Evolutionary conservation across 2,113 vertebrate species (phyloP).

Genomic region (Scomber scombrus): DNA sequence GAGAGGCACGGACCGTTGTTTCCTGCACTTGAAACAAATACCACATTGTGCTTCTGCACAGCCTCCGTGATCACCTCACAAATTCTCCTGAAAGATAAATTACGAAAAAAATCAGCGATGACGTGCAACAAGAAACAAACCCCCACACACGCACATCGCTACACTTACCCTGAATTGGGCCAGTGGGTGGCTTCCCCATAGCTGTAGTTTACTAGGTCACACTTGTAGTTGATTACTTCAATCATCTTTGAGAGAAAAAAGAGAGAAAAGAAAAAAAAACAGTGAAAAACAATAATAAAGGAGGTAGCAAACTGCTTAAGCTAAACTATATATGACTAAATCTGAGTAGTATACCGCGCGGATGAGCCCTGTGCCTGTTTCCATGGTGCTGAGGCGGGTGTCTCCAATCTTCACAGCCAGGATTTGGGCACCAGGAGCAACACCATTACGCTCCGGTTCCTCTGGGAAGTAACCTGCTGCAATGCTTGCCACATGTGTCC

Average conservation of each 20-base stretch:
- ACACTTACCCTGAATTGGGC: constrained; percentile 96
- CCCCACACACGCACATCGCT: neutral
- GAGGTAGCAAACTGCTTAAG: too few species aligned
- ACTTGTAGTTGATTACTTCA: constrained; percentile 98
- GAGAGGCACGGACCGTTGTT: constrained; percentile 98
- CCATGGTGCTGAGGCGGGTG: constrained; percentile 97
- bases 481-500: constrained; percentile 98
- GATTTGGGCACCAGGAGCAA: constrained; percentile 96
- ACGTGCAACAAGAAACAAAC: neutral
- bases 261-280: neutral
- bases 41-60: constrained; percentile 96
- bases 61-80: constrained; percentile 98
- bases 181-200: constrained; percentile 99
- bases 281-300: neutral
- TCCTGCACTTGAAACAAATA: constrained; percentile 97
- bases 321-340: neutral
- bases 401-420: constrained; percentile 98
- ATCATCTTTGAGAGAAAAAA: constrained; percentile 89
- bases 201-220: constrained; percentile 98
- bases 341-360: constrained; percentile 88
- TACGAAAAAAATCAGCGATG: neutral
- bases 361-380: constrained; percentile 98
- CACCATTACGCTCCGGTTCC: constrained; percentile 94
- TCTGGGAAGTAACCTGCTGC: constrained; percentile 97
- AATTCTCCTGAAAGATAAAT: constrained; percentile 89